Evolutionary conservation across 2,113 vertebrate genomes (phyloP).

Genomic region (Zapus hudsonius): DNA sequence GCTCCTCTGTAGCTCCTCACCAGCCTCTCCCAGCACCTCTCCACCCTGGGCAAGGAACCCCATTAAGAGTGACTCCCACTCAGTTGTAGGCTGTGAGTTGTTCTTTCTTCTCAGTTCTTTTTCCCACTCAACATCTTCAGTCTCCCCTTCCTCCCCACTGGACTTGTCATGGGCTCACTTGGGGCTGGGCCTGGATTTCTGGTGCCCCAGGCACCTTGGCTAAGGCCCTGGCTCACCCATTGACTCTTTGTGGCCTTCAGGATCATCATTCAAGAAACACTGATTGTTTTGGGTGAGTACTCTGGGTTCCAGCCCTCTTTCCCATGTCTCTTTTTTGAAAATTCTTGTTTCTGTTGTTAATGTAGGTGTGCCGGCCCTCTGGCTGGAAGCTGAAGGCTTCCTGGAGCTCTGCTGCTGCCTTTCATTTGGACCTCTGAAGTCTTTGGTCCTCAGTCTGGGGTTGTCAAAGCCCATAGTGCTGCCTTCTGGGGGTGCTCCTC

Average conservation of each 20-base stretch:
- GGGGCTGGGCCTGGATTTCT: slow-evolving; percentile 91
- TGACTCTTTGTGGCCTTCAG: slow-evolving; percentile 90
- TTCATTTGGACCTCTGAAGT: slow-evolving; percentile 87
- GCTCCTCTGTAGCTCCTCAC: slow-evolving; percentile 71
- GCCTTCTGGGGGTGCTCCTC: slow-evolving; percentile 89
- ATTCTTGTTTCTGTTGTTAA: slow-evolving; percentile 87
- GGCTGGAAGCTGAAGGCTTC: slow-evolving; percentile 93
- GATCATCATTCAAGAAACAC: slow-evolving; percentile 96
- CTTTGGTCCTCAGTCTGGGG: slow-evolving; percentile 88
- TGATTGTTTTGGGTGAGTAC: slow-evolving; percentile 95
- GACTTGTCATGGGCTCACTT: slow-evolving; percentile 96
- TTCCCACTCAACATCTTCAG: slow-evolving; percentile 87
- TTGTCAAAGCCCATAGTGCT: slow-evolving; percentile 89
- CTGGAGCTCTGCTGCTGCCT: slow-evolving; percentile 85
- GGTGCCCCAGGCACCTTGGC: slow-evolving; percentile 89
- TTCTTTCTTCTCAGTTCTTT: slow-evolving; percentile 91
- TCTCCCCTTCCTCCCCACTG: slow-evolving; percentile 91
- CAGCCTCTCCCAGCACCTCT: slow-evolving; percentile 74
- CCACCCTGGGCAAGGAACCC: slow-evolving; percentile 67
- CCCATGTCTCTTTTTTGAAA: slow-evolving; percentile 86
- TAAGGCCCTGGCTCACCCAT: slow-evolving; percentile 89
- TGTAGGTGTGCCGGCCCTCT: slow-evolving; percentile 89
- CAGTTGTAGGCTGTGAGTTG: slow-evolving; percentile 80
- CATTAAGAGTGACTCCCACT: slow-evolving; percentile 74
- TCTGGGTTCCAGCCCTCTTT: slow-evolving; percentile 96